Percentiles rank a stretch among this genome's conserved stretches.
Conservation (phyloP, 2,113 vertebrate species). For the Crotalus viridis region DNA sequence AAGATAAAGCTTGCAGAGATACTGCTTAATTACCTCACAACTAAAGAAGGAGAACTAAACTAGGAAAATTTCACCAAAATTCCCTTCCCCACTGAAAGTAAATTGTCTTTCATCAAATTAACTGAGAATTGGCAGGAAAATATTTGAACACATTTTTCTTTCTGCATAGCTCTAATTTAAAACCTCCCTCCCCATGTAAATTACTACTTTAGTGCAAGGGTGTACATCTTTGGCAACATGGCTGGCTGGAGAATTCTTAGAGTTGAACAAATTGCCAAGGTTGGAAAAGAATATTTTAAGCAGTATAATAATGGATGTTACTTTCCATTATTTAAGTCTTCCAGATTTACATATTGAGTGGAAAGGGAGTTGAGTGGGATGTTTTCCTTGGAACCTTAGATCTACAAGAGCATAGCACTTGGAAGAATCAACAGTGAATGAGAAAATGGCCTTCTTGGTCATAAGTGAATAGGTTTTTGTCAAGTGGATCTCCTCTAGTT, state of each 20-base stretch:
- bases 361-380: not conserved
- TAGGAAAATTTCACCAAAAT: not conserved
- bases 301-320: not conserved
- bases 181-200: not conserved
- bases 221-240: not conserved
- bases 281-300: not conserved
- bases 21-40: not conserved
- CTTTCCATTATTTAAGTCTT: not conserved
- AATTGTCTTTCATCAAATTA: not conserved
- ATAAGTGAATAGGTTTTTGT: not conserved
- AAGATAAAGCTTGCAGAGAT: not conserved
- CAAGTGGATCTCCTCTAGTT: not conserved
- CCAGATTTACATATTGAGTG: not conserved
- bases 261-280: not conserved
- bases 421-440: not conserved
- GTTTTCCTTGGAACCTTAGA: not conserved
- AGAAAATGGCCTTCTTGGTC: not conserved
- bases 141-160: not conserved
- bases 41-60: not conserved
- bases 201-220: not conserved
- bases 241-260: not conserved
- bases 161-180: not conserved
- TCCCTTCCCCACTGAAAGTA: not conserved
- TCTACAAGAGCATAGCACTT: not conserved
- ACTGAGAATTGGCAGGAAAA: not conserved